Conservation (phyloP, 37 sponge, comb jelly and placozoan genomes). For the Eunapius fragilis region DNA sequence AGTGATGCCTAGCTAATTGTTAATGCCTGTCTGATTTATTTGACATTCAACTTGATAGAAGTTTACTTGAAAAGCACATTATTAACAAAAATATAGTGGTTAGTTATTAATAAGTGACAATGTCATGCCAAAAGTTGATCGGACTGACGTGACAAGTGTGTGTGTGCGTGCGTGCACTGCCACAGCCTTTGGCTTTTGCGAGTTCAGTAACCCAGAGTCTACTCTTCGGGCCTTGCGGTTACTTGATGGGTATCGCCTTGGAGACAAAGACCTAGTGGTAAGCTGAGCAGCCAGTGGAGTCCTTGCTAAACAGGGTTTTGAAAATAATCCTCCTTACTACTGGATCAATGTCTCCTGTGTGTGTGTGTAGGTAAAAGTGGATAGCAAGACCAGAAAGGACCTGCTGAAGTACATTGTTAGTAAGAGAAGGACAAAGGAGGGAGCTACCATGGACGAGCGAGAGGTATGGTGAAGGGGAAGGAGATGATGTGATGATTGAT, state of each 20-base stretch:
- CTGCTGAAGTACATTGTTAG: slow-evolving; percentile 68
- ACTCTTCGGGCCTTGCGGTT: slow-evolving; percentile 91
- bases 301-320: neutral
- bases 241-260: slow-evolving; percentile 77
- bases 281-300: slow-evolving; percentile 4
- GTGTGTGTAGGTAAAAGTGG: slow-evolving; percentile 81
- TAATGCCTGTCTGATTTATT: too few relatives aligned
- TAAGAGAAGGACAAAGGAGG: slow-evolving; percentile 56
- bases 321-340: too few relatives aligned
- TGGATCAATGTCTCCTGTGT: too few relatives aligned
- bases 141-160: too few relatives aligned
- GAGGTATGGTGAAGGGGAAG: slow-evolving; percentile 11
- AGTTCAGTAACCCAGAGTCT: slow-evolving; percentile 92
- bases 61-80: too few relatives aligned
- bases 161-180: neutral
- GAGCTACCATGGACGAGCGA: slow-evolving; percentile 28
- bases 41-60: too few relatives aligned
- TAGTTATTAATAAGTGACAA: neutral
- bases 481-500: neutral
- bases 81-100: too few relatives aligned
- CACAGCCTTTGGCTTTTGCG: slow-evolving; percentile 98
- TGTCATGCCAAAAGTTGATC: too few relatives aligned
- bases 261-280: slow-evolving; percentile 85
- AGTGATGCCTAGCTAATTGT: too few relatives aligned
- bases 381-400: slow-evolving; percentile 81